Conservation (phyloP, 2,888 invertebrate genomes). For the Lasioglossum pauxillum region DNA sequence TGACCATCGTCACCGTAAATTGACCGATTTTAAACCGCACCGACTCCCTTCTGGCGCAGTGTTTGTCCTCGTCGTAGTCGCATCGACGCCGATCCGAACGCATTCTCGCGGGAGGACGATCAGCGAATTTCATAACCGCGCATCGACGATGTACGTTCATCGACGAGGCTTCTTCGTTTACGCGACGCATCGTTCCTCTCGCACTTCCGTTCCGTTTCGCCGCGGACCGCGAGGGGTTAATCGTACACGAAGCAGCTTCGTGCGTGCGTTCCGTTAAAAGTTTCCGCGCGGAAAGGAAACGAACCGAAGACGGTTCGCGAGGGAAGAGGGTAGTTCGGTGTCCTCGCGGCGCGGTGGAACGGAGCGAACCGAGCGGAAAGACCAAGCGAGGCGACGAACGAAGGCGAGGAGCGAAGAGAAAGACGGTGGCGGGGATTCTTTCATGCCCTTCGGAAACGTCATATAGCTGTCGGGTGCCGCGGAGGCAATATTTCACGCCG, state of each 20-base stretch:
- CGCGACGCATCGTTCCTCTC: background rate
- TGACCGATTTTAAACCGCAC: conserved; percentile 77
- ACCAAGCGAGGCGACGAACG: conserved; percentile 4
- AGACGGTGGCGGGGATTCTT: conserved; percentile 68
- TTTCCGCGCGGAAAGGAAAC: background rate
- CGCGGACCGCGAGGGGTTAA: no score
- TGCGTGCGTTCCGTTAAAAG: background rate
- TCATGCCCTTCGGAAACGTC: conserved; percentile 81
- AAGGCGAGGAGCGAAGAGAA: conserved; percentile 36
- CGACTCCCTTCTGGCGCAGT: background rate
- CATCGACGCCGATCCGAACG: background rate
- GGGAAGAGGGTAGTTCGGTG: background rate
- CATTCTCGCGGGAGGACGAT: background rate
- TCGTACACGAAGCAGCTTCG: background rate
- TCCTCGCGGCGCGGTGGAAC: background rate
- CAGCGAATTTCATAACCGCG: background rate
- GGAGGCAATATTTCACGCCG: conserved; percentile 83
- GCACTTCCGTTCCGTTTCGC: background rate
- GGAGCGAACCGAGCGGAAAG: conserved; percentile 8
- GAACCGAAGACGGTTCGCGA: background rate
- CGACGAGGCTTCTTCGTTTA: no score
- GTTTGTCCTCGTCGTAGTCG: background rate
- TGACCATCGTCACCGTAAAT: conserved; percentile 80
- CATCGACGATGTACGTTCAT: no score
- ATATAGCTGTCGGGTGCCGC: conserved; percentile 81